phyloP scores from a whole-genome alignment of 23 tunicate genomes.

The Phallusia fumigata region DNA sequence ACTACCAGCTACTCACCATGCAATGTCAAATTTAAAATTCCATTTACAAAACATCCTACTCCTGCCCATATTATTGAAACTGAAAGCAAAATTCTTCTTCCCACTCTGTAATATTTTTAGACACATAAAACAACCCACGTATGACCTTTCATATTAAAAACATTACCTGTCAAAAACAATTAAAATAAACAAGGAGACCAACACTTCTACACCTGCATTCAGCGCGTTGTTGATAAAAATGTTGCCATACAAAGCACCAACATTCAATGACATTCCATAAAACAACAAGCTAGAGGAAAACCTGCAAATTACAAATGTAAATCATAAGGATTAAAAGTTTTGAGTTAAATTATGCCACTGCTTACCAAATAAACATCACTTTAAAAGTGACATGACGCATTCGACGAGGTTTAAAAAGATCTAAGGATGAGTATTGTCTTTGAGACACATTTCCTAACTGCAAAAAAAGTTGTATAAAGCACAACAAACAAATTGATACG shows the following conservation, averaged over 20 bases:
- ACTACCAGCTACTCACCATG: neutral
- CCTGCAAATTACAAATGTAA: neutral
- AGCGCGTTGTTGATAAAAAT: conserved; percentile 10
- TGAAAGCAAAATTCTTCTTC: conserved; percentile 9
- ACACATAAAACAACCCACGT: neutral
- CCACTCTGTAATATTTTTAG: neutral
- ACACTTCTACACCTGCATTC: conserved; percentile 9
- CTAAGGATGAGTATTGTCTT: conserved; percentile 3
- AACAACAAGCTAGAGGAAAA: conserved; percentile 14
- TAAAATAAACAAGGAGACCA: conserved; percentile 4
- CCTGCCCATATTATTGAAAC: conserved; percentile 1
- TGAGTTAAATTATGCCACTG: neutral
- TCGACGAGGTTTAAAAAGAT: conserved; percentile 11
- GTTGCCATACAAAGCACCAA: conserved; percentile 13
- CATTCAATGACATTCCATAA: conserved; percentile 16
- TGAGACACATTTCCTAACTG: neutral
- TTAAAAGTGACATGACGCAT: neutral
- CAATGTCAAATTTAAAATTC: neutral
- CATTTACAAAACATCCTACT: neutral
- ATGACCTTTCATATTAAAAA: neutral
- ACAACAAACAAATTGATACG: neutral
- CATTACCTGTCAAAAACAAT: neutral
- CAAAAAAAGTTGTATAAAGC: neutral
- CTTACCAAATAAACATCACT: conserved; percentile 15
- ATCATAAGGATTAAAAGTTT: neutral